Evolutionary conservation across 2,113 vertebrate species (phyloP).

Genomic region (Xiphias gladius): DNA sequence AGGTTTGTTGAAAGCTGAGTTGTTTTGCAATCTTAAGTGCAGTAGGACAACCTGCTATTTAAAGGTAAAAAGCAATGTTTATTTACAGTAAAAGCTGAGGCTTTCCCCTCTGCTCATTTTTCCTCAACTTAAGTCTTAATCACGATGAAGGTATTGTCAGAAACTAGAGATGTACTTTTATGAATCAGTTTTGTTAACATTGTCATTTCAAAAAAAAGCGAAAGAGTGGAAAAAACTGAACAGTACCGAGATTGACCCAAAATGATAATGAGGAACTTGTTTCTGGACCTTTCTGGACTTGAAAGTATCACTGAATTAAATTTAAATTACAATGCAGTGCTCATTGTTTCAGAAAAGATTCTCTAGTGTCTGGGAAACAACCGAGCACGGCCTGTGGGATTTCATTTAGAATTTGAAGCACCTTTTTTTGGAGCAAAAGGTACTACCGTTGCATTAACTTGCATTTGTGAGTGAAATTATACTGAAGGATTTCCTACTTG

Average conservation of each 20-base stretch:
- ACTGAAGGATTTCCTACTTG: slow-evolving; percentile 89
- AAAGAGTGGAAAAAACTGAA: neutral
- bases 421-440: slow-evolving; percentile 43
- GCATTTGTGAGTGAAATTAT: slow-evolving; percentile 24
- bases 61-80: slow-evolving; percentile 32
- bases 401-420: slow-evolving; percentile 52
- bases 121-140: slow-evolving; percentile 26
- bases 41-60: slow-evolving; percentile 25
- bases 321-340: slow-evolving; percentile 36
- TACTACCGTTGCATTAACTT: neutral
- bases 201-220: slow-evolving; percentile 50
- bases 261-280: slow-evolving; percentile 20
- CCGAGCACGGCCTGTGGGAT: slow-evolving; percentile 48
- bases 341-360: slow-evolving; percentile 37
- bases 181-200: slow-evolving; percentile 54
- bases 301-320: slow-evolving; percentile 30
- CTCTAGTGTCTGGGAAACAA: neutral
- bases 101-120: slow-evolving; percentile 10
- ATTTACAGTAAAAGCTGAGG: slow-evolving; percentile 40
- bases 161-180: slow-evolving; percentile 43
- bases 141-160: slow-evolving; percentile 12
- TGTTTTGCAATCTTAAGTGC: slow-evolving; percentile 21
- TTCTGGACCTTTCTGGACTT: slow-evolving; percentile 49
- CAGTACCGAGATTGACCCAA: slow-evolving; percentile 36
- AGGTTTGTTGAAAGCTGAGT: slow-evolving; percentile 21